These are phyloP conservation scores for Aphaenogaster floridana DNA, from an alignment of 1,140 invertebrate genomes.

Conservation along the genomic window DNA sequence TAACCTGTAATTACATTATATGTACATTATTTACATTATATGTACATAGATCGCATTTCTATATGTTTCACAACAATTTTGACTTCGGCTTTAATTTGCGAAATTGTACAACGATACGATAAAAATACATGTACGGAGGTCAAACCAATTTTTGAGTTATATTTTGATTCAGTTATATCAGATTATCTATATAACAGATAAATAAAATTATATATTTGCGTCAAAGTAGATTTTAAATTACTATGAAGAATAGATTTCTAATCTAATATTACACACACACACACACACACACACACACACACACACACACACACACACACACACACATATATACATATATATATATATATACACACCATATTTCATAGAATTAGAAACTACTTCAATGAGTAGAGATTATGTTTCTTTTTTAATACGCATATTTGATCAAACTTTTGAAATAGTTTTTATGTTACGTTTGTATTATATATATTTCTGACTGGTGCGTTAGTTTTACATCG, in stretches of 20 bases:
- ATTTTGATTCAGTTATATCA: neutral
- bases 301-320: no score
- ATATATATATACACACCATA: neutral
- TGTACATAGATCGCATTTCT: neutral
- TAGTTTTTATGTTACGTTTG: neutral
- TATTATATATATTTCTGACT: neutral
- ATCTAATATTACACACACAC: no score
- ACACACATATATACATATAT: no score
- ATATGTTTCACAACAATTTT: neutral
- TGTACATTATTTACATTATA: neutral
- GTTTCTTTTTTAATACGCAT: neutral
- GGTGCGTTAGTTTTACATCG: neutral
- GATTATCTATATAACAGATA: neutral
- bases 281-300: no score
- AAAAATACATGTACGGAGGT: neutral
- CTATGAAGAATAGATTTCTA: neutral
- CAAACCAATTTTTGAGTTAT: neutral
- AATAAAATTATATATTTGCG: neutral
- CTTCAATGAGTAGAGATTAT: neutral
- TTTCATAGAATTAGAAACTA: neutral
- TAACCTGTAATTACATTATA: neutral
- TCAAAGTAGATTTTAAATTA: slow-evolving; percentile 12
- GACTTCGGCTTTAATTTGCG: neutral
- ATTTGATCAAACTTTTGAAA: neutral
- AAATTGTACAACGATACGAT: neutral